Base-by-base conservation (phyloP, 2,113 vertebrate species). In the Actinemys pallida region DNA sequence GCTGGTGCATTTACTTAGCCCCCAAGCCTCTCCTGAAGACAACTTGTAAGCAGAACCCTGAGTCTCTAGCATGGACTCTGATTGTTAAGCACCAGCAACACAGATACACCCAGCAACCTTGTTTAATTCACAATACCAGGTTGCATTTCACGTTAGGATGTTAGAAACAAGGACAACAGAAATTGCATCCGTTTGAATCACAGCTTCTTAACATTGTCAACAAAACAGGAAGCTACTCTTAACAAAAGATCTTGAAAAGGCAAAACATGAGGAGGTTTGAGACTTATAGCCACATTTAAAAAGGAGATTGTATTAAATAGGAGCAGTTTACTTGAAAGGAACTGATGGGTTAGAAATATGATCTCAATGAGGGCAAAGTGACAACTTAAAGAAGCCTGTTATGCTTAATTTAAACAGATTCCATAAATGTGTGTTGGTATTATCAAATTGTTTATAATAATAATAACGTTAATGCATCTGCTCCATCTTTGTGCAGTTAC, bases 401-500 rank as follows among this genome's bases (percentile, higher is more conserved):
- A 75, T 79, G 92, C 49, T 97, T 97, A 97, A 98, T 98, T 97
- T 97, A 97, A 98, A 96, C 7, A 87, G 94, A 97, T 96, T 97
- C 96, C 95, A 90, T 87, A 97, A 98, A 96, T 94, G 93, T 95
- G 93, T 5, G 39, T 89, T 91, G 83, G 87, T 96, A 97, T 97
- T 95, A 75, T 96, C 97, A 96, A 97, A 97, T 94, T 98, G 95
- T 98, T 98, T 98, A 96, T 84, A 96, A 96, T 81, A 97, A 96
- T 97, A 98, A 45, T 45, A 45, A 95, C 93, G 92, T 82, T 94
- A 97, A 97, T 96, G 96, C 96, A 98, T 98, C 98, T 98, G 97
- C 93, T 98, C 95, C 90, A 81, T 96, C 95, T 97, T 96, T 98
- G 94, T 97, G 96, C 96, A 94, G 96, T 98, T 98, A 98, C 98